Conservation (phyloP, 2,888 invertebrate genomes). For the Hirtodrosophila histrioides region DNA sequence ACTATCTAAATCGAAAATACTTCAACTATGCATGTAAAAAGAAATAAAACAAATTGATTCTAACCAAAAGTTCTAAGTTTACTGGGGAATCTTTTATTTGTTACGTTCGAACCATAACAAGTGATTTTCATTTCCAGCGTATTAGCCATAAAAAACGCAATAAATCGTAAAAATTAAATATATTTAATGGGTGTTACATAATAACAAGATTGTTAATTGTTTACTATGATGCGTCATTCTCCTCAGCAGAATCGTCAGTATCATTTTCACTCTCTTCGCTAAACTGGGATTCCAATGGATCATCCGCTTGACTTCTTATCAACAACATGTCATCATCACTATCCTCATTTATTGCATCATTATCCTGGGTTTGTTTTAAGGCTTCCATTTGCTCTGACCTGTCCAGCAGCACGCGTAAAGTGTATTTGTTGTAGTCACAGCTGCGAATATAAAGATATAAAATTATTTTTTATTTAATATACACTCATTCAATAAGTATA, state of each 20-base stretch:
- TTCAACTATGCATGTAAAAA: conserved; percentile 51
- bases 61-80: conserved; percentile 9
- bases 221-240: conserved; percentile 56
- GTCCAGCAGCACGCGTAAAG: conserved; percentile 88
- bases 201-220: conserved; percentile 16
- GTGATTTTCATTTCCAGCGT: no score
- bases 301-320: conserved; percentile 49
- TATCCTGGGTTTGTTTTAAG: conserved; percentile 6
- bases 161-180: conserved; percentile 19
- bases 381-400: conserved; percentile 81
- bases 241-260: conserved; percentile 45
- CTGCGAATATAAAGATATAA: conserved; percentile 85
- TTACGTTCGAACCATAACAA: no score
- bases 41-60: conserved; percentile 39
- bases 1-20: conserved; percentile 15
- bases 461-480: not conserved
- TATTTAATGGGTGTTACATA: conserved; percentile 9
- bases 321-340: conserved; percentile 79
- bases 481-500: not conserved
- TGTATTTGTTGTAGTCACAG: conserved; percentile 95
- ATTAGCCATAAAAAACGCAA: not conserved
- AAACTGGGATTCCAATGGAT: conserved; percentile 43
- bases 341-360: conserved; percentile 29
- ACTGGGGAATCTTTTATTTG: not conserved
- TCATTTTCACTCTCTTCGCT: conserved; percentile 65